Evolutionary conservation across 2,113 vertebrate genomes (phyloP).

Genomic region (Acrocephalus kingi): DNA sequence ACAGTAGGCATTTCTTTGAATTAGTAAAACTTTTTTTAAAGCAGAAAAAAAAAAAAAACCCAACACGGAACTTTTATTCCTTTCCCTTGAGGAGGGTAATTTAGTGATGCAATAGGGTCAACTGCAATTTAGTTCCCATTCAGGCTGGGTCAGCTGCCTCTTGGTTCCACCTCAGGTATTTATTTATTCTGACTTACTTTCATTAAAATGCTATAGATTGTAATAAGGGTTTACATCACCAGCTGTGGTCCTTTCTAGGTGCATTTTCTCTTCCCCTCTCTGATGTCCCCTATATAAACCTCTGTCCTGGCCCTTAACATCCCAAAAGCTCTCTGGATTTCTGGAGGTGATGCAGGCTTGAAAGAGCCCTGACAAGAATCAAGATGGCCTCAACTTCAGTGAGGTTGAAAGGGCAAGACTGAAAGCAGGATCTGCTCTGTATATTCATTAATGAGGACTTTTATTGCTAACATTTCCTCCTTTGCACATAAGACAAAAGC

Average conservation of each 20-base stretch:
- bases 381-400: neutral
- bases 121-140: neutral
- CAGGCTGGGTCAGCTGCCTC: neutral
- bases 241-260: neutral
- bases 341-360: neutral
- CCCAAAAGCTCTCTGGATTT: neutral
- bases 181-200: neutral
- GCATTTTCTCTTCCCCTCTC: neutral
- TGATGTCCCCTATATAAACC: neutral
- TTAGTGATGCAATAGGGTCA: constrained; percentile 44
- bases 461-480: neutral
- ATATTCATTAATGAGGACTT: neutral
- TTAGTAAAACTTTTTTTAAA: constrained; percentile 55
- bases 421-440: neutral
- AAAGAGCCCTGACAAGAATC: neutral
- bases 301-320: neutral
- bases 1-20: constrained; percentile 56
- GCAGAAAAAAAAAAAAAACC: neutral
- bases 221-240: neutral
- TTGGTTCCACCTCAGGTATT: neutral
- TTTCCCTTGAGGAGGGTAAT: constrained; percentile 43
- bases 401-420: neutral
- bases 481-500: neutral
- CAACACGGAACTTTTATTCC: neutral
- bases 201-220: neutral